Evolutionary conservation across 2,797 vertebrate species (phyloP).

Genomic region (Lates japonicus): DNA sequence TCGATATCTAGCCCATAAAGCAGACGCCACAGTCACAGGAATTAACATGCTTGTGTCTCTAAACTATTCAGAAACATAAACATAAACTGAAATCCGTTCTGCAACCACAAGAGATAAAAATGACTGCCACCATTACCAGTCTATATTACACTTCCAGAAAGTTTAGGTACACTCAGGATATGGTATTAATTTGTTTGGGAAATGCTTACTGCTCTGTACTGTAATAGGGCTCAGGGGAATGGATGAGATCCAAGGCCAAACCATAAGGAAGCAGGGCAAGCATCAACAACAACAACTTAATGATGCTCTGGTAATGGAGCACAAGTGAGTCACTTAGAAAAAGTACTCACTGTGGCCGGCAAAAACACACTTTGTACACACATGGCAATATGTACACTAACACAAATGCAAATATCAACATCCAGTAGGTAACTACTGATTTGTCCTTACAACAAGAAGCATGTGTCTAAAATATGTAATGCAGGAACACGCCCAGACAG

Average conservation of each 20-base stretch:
- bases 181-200: conserved; percentile 81
- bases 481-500: neutral
- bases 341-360: conserved; percentile 55
- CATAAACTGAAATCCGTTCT: conserved; percentile 63
- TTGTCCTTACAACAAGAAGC: neutral
- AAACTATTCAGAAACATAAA: conserved; percentile 61
- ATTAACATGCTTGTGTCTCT: conserved; percentile 45
- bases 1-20: conserved; percentile 70
- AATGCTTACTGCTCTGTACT: conserved; percentile 77
- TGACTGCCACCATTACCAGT: conserved; percentile 69
- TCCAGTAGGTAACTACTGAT: neutral
- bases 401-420: conserved; percentile 9
- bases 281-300: conserved; percentile 75
- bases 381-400: conserved; percentile 11
- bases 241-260: conserved; percentile 72
- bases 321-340: conserved; percentile 62
- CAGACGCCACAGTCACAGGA: conserved; percentile 67
- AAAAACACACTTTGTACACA: conserved; percentile 47
- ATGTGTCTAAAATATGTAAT: neutral
- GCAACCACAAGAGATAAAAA: conserved; percentile 63
- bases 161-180: conserved; percentile 76
- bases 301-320: conserved; percentile 76
- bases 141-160: conserved; percentile 80
- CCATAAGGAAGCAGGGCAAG: conserved; percentile 63
- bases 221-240: conserved; percentile 68